Percentiles rank a stretch among this genome's conserved stretches.
These are phyloP conservation scores for Brachionus sp. DNA, from an alignment of 1,140 invertebrate genomes.

Conservation along the genomic window DNA sequence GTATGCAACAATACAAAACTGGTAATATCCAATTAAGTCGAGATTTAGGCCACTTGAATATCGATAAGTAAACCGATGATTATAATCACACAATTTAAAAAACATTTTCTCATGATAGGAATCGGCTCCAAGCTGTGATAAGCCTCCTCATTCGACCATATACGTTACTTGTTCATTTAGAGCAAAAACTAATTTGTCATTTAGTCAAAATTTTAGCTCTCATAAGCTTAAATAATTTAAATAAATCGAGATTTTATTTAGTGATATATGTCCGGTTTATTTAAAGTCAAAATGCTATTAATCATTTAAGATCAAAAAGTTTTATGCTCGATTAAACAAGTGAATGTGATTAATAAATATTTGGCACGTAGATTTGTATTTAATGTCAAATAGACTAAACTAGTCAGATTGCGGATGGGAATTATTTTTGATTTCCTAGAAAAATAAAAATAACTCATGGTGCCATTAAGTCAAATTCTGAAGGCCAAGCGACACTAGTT, in stretches of 20 bases:
- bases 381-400: neutral
- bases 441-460: neutral
- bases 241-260: constrained; percentile 16
- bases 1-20: neutral
- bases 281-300: neutral
- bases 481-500: constrained; percentile 10
- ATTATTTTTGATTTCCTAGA: neutral
- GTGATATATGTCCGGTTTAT: constrained; percentile 21
- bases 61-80: neutral
- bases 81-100: neutral
- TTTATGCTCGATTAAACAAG: constrained; percentile 20
- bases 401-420: constrained; percentile 12
- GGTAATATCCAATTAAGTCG: neutral
- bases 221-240: constrained; percentile 29
- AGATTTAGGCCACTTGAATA: neutral
- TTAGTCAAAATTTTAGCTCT: neutral
- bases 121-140: constrained; percentile 8
- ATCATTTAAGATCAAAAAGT: neutral
- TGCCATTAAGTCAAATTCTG: constrained; percentile 7
- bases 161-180: neutral
- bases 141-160: neutral
- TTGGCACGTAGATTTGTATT: constrained; percentile 25
- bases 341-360: constrained; percentile 32
- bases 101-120: constrained; percentile 3
- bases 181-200: constrained; percentile 22